phyloP scores from a whole-genome alignment of 2,113 vertebrate genomes.

The Cyphomyrus discorhynchus region DNA sequence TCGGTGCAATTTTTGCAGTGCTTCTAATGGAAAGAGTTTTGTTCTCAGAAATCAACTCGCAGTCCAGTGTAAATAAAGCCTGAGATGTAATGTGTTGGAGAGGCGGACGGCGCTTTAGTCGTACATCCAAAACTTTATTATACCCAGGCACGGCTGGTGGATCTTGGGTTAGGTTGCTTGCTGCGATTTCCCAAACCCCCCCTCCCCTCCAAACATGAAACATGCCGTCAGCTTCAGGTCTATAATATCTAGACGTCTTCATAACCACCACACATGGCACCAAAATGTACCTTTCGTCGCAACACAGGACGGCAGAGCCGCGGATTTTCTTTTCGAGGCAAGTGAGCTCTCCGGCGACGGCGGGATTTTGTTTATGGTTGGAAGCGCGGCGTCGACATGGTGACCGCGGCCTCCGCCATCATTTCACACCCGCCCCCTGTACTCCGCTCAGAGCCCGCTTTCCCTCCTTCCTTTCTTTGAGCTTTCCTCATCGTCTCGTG shows the following conservation, averaged over 20 bases:
- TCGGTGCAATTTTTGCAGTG: background rate
- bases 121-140: conserved; percentile 43
- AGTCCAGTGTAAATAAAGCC: conserved; percentile 24
- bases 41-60: conserved; percentile 5
- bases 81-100: conserved; percentile 19
- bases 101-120: conserved; percentile 22
- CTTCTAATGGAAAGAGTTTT: conserved; percentile 15
- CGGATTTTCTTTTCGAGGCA: conserved; percentile 52
- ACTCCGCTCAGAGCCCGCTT: conserved; percentile 38
- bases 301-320: conserved; percentile 42
- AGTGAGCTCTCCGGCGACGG: conserved; percentile 31
- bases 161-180: conserved; percentile 2
- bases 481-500: conserved; percentile 25
- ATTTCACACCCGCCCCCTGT: conserved; percentile 36
- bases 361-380: conserved; percentile 51
- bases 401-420: conserved; percentile 35
- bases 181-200: background rate
- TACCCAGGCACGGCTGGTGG: conserved; percentile 21
- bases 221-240: too few relatives aligned
- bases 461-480: conserved; percentile 19
- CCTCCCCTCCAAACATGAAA: background rate
- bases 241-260: background rate
- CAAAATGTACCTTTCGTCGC: conserved; percentile 32
- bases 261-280: background rate
- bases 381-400: conserved; percentile 30